Percentiles rank a stretch among this genome's conserved stretches.
Conservation (phyloP, 2,113 vertebrate species). For the Climacteris rufus region DNA sequence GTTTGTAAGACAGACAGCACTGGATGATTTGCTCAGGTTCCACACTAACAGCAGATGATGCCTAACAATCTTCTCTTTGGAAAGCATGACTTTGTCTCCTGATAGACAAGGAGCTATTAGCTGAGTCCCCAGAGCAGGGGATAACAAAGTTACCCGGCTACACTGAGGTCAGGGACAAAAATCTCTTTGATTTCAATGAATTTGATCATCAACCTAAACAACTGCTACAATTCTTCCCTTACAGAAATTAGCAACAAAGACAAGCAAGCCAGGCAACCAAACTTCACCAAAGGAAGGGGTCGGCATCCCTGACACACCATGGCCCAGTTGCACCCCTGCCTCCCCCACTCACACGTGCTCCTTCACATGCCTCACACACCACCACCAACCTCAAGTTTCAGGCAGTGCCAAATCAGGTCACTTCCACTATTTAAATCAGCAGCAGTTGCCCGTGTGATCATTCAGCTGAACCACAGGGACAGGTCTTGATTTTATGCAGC, state of each 20-base stretch:
- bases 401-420: neutral
- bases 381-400: neutral
- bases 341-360: accelerated
- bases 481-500: neutral
- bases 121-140: neutral
- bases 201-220: neutral
- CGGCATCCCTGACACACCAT: accelerated
- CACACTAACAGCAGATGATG: neutral
- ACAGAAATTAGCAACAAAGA: neutral
- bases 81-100: neutral
- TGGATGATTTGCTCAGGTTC: neutral
- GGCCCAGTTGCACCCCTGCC: accelerated
- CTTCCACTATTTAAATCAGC: neutral
- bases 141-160: neutral
- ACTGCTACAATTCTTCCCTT: neutral
- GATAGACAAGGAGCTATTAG: neutral
- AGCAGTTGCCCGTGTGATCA: neutral
- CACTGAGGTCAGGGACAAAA: neutral
- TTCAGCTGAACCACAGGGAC: neutral
- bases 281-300: accelerated
- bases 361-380: accelerated
- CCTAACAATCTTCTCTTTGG: neutral
- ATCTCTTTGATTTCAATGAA: neutral
- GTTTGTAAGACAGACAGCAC: neutral
- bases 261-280: neutral